Percentiles rank a stretch among this genome's conserved stretches.
phyloP scores from a whole-genome alignment of 2,888 invertebrate species.

The Tetropium fuscum region DNA sequence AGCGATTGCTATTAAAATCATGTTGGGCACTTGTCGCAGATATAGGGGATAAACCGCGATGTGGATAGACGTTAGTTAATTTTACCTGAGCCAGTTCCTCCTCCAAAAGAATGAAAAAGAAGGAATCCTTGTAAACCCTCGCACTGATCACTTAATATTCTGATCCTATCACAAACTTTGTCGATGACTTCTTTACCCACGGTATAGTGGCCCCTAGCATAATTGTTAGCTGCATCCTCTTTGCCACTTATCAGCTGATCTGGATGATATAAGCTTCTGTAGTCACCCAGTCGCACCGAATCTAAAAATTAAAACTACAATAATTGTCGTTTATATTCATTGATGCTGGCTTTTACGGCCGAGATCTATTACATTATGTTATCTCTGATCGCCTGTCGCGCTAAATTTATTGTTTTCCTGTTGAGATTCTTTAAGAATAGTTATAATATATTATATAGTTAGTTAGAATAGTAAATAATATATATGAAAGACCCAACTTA shows the following conservation, averaged over 20 bases:
- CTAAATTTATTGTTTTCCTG: too few relatives aligned
- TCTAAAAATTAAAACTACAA: constrained; percentile 59
- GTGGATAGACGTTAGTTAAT: not conserved
- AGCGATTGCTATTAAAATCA: too few relatives aligned
- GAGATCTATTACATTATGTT: too few relatives aligned
- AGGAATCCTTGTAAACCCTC: constrained; percentile 82
- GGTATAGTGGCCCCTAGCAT: constrained; percentile 85
- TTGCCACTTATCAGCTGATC: constrained; percentile 86
- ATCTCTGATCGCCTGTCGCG: too few relatives aligned
- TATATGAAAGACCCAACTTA: too few relatives aligned
- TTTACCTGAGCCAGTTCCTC: constrained; percentile 77
- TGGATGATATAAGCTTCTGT: constrained; percentile 73
- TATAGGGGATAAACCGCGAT: too few relatives aligned
- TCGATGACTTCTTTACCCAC: constrained; percentile 81
- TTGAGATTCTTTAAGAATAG: too few relatives aligned
- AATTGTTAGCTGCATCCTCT: constrained; percentile 89
- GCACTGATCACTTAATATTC: constrained; percentile 81
- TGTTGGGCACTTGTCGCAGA: too few relatives aligned
- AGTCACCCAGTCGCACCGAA: constrained; percentile 69
- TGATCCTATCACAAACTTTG: constrained; percentile 71
- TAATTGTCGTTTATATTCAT: not conserved
- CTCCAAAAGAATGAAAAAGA: constrained; percentile 85
- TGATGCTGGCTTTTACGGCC: too few relatives aligned
- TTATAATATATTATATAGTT: too few relatives aligned
- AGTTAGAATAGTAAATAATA: too few relatives aligned